Evolutionary conservation across 2,888 invertebrate species (phyloP).

Genomic region (Drosophila atroscutellata): DNA sequence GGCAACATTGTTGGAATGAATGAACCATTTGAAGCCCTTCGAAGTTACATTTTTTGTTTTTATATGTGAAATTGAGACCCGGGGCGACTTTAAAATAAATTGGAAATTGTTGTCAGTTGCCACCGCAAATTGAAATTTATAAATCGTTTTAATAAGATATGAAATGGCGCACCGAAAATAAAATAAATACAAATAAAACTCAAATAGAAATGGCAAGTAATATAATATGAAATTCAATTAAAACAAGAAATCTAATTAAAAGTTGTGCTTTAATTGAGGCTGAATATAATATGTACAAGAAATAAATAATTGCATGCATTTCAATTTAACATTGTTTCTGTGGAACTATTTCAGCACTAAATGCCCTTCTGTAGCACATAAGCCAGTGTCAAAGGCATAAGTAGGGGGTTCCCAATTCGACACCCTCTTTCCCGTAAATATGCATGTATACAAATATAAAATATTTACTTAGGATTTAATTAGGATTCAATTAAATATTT

Average conservation of each 20-base stretch:
- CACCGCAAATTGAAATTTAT: constrained; percentile 25
- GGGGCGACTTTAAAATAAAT: constrained; percentile 44
- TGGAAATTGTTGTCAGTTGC: constrained; percentile 13
- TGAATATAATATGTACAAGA: background rate
- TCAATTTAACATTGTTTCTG: constrained; percentile 1
- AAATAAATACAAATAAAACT: constrained; percentile 4
- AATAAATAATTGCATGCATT: background rate
- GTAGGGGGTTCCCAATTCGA: background rate
- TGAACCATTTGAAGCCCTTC: background rate
- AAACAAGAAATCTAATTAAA: background rate
- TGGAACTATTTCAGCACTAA: background rate
- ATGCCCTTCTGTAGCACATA: background rate
- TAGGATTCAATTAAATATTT: background rate
- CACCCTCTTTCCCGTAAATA: background rate
- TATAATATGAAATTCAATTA: background rate
- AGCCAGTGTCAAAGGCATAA: background rate
- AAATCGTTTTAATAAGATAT: constrained; percentile 12
- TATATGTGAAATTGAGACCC: constrained; percentile 20
- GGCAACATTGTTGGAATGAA: constrained; percentile 1
- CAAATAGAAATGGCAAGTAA: constrained; percentile 2
- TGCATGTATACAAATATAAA: background rate
- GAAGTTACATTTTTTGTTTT: constrained; percentile 16
- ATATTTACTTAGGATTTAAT: background rate
- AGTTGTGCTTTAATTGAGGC: background rate
- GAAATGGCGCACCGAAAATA: constrained; percentile 20